Conservation (phyloP, 1,140 invertebrate species). For the Thaumatotibia leucotreta region DNA sequence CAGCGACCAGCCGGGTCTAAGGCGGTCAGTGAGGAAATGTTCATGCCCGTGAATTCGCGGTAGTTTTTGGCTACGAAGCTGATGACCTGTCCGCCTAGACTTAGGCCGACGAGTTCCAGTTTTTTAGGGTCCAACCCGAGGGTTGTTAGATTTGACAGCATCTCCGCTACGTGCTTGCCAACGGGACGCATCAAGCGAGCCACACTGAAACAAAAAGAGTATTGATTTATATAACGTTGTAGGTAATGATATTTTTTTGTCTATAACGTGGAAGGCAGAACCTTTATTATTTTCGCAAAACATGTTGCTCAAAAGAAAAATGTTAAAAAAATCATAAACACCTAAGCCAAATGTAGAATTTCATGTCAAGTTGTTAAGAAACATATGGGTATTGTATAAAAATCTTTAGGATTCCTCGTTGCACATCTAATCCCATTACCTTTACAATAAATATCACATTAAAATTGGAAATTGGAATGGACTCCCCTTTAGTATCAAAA, state of each 20-base stretch:
- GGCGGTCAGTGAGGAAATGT: conserved; percentile 51
- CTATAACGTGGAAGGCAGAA: no score
- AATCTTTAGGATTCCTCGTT: no score
- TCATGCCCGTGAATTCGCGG: conserved; percentile 42
- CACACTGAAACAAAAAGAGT: conserved; percentile 46
- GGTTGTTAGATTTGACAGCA: conserved; percentile 39
- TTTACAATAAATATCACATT: no score
- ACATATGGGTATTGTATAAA: no score
- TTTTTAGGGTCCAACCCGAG: conserved; percentile 47
- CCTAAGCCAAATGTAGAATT: no score
- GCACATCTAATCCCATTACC: no score
- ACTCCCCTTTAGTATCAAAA: no score
- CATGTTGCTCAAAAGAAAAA: conserved; percentile 31
- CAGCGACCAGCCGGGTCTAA: conserved; percentile 60
- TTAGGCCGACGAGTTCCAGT: conserved; percentile 49
- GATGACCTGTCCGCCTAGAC: conserved; percentile 50
- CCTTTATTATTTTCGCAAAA: no score
- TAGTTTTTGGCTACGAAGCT: conserved; percentile 56
- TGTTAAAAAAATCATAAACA: no score
- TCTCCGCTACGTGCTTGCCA: conserved; percentile 43
- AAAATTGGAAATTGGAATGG: no score
- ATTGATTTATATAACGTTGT: not conserved
- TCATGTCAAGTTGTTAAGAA: no score
- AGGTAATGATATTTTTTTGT: no score
- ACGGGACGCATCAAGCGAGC: conserved; percentile 40